Evolutionary conservation across 2,888 invertebrate species (phyloP).

Genomic region (Ceriagrion tenellum): DNA sequence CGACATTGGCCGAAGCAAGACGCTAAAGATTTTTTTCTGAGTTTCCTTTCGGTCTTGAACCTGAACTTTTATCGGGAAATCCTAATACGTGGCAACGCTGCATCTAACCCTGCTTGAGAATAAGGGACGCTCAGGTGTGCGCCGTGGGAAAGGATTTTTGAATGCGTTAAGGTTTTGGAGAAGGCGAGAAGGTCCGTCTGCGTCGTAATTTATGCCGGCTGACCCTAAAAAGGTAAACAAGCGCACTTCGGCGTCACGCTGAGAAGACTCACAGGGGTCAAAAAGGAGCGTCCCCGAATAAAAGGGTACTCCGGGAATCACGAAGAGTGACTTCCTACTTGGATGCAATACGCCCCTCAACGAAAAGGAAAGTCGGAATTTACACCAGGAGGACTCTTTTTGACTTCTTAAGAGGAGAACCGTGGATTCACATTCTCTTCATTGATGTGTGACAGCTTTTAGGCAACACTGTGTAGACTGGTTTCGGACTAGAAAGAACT

Average conservation of each 20-base stretch:
- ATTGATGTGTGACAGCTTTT: not conserved
- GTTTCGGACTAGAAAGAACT: not conserved
- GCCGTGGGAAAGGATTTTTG: not conserved
- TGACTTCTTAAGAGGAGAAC: not conserved
- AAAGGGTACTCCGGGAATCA: not conserved
- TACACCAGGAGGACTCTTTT: not conserved
- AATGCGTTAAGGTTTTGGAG: not conserved
- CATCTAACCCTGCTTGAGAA: not conserved
- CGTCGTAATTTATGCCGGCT: not conserved
- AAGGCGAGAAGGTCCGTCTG: constrained; percentile 1
- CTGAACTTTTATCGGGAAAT: not conserved
- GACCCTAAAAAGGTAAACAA: constrained; percentile 22
- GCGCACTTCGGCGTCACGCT: not conserved
- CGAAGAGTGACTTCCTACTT: not conserved
- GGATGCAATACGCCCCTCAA: not conserved
- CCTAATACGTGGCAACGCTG: not conserved
- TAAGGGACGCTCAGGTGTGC: not conserved
- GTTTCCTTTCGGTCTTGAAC: not conserved
- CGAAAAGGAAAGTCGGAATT: not conserved
- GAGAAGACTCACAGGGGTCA: not conserved
- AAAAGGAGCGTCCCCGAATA: not conserved
- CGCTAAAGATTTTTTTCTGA: not conserved
- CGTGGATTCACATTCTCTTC: not conserved
- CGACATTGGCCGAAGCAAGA: not conserved
- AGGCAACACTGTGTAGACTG: not conserved